Percentiles rank a stretch among this genome's conserved stretches.
phyloP scores from a whole-genome alignment of 1,140 invertebrate species.

The Drosophila nikananu region DNA sequence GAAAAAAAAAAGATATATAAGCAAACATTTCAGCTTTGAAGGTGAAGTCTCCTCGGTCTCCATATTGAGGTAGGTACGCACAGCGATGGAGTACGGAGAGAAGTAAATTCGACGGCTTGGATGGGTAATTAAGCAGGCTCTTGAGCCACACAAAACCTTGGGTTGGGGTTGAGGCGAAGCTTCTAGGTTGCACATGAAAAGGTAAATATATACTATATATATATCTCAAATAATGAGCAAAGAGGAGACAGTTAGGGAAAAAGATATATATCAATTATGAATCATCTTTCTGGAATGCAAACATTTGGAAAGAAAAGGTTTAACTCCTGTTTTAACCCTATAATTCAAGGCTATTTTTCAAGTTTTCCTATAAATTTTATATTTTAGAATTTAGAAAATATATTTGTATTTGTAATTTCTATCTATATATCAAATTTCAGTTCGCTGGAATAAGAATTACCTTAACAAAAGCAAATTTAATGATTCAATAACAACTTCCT shows the following conservation, averaged over 20 bases:
- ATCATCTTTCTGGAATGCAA: neutral
- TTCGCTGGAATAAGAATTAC: neutral
- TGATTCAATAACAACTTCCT: neutral
- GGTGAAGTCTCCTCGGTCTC: slow-evolving; percentile 53
- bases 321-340: rapidly evolving
- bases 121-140: slow-evolving; percentile 50
- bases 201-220: slow-evolving; percentile 8
- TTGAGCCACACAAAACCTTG: slow-evolving; percentile 20
- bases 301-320: no score
- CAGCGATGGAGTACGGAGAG: slow-evolving; percentile 18
- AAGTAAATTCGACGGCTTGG: slow-evolving; percentile 36
- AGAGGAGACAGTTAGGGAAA: neutral
- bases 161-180: slow-evolving; percentile 14
- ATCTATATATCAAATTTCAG: neutral
- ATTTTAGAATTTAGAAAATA: neutral
- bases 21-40: slow-evolving; percentile 51
- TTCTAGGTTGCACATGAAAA: slow-evolving; percentile 15
- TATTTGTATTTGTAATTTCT: neutral
- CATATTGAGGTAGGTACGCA: slow-evolving; percentile 66
- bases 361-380: neutral
- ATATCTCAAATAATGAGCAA: neutral
- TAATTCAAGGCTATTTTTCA: neutral
- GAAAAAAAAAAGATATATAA: slow-evolving; percentile 31
- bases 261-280: no score
- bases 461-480: neutral